Base-by-base conservation (phyloP, 1,140 invertebrate genomes). In the Ridgeia piscesae region DNA sequence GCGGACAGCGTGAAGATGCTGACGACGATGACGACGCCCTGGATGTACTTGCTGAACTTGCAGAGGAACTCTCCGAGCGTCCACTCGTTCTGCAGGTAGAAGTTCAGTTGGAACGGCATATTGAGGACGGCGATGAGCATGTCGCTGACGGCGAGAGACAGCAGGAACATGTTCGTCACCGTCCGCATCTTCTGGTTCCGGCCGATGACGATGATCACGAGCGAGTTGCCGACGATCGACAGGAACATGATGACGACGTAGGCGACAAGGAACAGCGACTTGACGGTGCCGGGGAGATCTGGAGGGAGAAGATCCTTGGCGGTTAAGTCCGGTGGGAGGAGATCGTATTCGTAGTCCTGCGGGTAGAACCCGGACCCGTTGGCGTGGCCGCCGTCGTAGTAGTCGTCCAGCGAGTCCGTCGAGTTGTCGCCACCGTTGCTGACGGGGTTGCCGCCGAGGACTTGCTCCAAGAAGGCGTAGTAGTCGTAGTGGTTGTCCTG, bases 121-220 rank as follows among this genome's bases (percentile, higher is more conserved):
- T 92, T 92, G 91, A 92, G n/a, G 14, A 58, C 89, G 34, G 92
- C 93, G 1, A 93, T 91, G 34, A 93, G 89, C 33, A 92, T 48
- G 50, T 93, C 93, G 91, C 91, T 92, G 90, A 93, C 91, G 6
- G 93, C 93, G 17, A 93, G 88, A 34, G 91, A 93, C 50, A 92
- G 34, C 17, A 93, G 93, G 93, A 93, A 93, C 31, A 89, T 88
- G 91, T 93, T 93, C 11, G 93, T 93, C 48, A 93, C 92, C 4
- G 93, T 93, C 4, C 92, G 93, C 50, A 93, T 93, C 34, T 93
- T 91, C 9, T 89, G 34, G 92, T 91, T 88, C 0, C 89, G n/a
- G 8, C 34, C 89, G 88, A 93, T 92, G 35, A 93, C 93, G 8
- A 93, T 34, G 42, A 93, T 92, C 31, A 93, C 92, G 77, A 93